Evolutionary conservation across 2,888 invertebrate genomes (phyloP).

Genomic region (Microchrysa polita): DNA sequence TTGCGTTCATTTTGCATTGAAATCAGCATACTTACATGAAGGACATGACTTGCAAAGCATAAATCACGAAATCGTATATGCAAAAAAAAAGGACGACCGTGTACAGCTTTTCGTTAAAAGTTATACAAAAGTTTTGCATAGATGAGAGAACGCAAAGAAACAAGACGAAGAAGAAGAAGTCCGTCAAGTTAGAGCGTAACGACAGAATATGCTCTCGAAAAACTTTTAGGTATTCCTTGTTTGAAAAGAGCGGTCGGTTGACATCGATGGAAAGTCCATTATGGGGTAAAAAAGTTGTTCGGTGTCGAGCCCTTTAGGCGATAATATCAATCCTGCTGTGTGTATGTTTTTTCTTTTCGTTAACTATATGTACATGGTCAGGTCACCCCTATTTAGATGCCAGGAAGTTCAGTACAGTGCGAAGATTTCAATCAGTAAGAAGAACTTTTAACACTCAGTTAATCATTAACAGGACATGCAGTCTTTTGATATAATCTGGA

Average conservation of each 20-base stretch:
- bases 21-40: background rate
- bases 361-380: background rate
- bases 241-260: background rate
- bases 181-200: background rate
- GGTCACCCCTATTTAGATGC: background rate
- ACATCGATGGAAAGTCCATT: background rate
- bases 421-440: conserved; percentile 44
- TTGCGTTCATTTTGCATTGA: background rate
- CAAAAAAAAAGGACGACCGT: background rate
- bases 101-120: background rate
- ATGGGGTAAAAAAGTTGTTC: background rate
- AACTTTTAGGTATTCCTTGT: background rate
- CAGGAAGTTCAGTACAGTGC: background rate
- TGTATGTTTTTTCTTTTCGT: background rate
- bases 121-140: background rate
- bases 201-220: background rate
- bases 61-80: conserved; percentile 8
- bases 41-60: background rate
- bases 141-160: background rate
- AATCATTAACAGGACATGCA: conserved; percentile 40
- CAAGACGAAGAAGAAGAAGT: too few species aligned
- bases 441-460: conserved; percentile 47
- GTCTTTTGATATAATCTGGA: too few species aligned
- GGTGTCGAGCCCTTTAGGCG: background rate
- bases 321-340: background rate